A percentile compares a stretch with the other conserved stretches of the same genome.
Evolutionary conservation across 1,140 invertebrate genomes (phyloP).

Genomic region (Gryllus bimaculatus): DNA sequence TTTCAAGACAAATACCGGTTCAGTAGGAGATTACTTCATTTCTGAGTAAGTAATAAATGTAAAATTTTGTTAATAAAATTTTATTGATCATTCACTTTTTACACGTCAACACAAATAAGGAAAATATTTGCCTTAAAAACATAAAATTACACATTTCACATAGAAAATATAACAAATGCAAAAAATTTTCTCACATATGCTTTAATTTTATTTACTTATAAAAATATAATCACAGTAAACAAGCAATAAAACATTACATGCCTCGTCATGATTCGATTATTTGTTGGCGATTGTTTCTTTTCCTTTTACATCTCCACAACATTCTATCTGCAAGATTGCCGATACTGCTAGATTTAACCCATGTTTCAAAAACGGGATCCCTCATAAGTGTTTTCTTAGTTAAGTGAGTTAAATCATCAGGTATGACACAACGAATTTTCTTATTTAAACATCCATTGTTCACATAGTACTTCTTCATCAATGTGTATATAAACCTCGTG

Average conservation of each 20-base stretch:
- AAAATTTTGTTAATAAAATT: background rate
- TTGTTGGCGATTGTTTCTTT: background rate
- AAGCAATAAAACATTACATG: background rate
- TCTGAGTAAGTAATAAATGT: conserved; percentile 30
- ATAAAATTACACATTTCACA: background rate
- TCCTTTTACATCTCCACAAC: background rate
- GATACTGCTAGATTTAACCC: background rate
- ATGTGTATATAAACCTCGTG: background rate
- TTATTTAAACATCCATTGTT: conserved; percentile 11
- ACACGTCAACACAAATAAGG: background rate
- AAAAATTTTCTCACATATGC: too few species aligned
- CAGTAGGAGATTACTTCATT: conserved; percentile 39
- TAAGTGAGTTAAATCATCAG: background rate
- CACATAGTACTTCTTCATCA: conserved; percentile 10
- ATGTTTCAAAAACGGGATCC: background rate
- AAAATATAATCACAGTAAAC: too few species aligned
- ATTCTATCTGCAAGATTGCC: background rate
- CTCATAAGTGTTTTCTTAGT: background rate
- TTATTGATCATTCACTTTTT: background rate
- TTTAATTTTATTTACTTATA: too few species aligned
- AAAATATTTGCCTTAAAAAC: background rate
- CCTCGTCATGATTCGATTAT: background rate
- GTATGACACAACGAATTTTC: conserved; percentile 7
- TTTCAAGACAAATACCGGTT: conserved; percentile 29
- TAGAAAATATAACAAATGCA: background rate